Conservation (phyloP, 2,113 vertebrate species). For the Cromileptes altivelis region DNA sequence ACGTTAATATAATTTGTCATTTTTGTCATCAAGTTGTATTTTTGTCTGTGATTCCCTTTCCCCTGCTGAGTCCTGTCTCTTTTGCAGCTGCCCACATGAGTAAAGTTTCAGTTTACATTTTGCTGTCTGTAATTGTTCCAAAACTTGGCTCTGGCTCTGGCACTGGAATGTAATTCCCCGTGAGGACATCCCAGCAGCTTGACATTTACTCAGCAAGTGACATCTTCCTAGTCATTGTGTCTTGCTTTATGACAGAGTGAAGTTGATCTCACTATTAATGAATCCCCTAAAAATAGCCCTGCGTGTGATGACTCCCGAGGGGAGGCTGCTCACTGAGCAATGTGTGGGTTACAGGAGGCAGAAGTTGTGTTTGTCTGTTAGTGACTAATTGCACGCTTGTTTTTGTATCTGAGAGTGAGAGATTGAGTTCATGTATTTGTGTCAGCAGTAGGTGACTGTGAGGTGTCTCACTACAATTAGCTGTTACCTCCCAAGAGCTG, state of each 20-base stretch:
- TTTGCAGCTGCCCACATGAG: not conserved
- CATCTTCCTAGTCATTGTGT: constrained; percentile 23
- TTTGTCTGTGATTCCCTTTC: not conserved
- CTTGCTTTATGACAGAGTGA: constrained; percentile 31
- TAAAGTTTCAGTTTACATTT: not conserved
- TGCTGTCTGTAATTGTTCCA: not conserved
- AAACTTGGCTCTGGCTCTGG: not conserved
- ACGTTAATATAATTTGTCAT: too few species aligned
- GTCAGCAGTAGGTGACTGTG: constrained; percentile 14
- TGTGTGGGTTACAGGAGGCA: constrained; percentile 15
- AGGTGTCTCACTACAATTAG: not conserved
- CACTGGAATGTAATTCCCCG: not conserved
- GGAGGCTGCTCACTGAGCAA: constrained; percentile 20
- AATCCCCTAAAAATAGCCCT: constrained; percentile 46
- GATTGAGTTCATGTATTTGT: constrained; percentile 1
- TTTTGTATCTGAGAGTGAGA: not conserved
- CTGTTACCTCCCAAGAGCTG: not conserved
- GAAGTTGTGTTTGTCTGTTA: constrained; percentile 9
- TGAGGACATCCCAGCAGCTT: constrained; percentile 2
- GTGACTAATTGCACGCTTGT: constrained; percentile 18
- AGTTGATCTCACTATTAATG: constrained; percentile 50
- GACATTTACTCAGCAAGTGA: constrained; percentile 40
- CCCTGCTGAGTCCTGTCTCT: not conserved
- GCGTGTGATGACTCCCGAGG: constrained; percentile 29
- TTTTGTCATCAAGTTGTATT: not conserved